Conservation (phyloP, 2,797 vertebrate genomes). For the Aphelocoma californica region DNA sequence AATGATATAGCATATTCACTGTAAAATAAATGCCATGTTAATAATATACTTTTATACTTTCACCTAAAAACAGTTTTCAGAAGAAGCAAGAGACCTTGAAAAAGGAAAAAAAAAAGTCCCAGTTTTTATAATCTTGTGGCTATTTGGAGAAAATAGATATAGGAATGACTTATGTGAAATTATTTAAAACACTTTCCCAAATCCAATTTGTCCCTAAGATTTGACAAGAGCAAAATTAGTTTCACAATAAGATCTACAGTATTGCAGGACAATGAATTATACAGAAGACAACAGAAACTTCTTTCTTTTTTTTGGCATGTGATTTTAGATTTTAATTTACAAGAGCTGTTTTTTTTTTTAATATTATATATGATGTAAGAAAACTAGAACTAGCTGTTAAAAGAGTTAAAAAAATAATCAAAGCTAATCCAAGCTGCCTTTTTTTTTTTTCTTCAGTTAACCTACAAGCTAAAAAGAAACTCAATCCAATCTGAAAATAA, state of each 20-base stretch:
- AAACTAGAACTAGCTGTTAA: not conserved
- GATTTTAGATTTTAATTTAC: not conserved
- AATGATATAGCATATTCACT: not conserved
- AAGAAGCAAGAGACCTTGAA: not conserved
- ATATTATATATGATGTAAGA: not conserved
- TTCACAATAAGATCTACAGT: not conserved
- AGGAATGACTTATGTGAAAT: not conserved
- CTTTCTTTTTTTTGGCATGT: not conserved
- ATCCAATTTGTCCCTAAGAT: not conserved
- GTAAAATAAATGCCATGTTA: not conserved
- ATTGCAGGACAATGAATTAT: not conserved
- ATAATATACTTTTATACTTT: not conserved
- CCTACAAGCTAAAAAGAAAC: not conserved
- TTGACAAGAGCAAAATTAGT: not conserved
- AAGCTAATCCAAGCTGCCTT: not conserved
- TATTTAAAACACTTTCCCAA: not conserved
- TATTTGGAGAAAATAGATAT: not conserved
- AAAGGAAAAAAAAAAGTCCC: not conserved
- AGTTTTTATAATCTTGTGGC: fast-evolving
- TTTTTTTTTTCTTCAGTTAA: not conserved
- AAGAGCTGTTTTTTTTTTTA: fast-evolving
- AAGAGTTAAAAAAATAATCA: not conserved
- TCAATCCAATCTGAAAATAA: not conserved
- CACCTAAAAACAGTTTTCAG: not conserved
- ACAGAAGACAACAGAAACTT: not conserved